Evolutionary conservation across 2,888 invertebrate species (phyloP).

Genomic region (Heliconius charithonia): DNA sequence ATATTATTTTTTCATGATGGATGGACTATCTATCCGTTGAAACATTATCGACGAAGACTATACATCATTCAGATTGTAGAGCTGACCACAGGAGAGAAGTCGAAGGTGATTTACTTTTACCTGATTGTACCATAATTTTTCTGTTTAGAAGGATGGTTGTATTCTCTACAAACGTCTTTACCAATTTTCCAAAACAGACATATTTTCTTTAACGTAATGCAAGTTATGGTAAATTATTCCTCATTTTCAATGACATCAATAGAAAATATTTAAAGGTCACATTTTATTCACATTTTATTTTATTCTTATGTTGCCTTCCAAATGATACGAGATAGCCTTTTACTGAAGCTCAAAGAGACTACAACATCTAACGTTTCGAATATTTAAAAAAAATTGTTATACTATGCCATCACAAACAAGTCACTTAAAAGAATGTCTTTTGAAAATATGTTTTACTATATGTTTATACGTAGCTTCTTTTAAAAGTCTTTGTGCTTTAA

Average conservation of each 20-base stretch:
- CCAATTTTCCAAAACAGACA: background rate
- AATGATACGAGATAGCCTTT: background rate
- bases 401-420: background rate
- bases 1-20: no score
- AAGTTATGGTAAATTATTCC: no score
- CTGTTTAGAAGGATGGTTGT: no score
- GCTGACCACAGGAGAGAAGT: no score
- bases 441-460: background rate
- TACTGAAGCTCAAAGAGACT: background rate
- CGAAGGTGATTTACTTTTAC: no score
- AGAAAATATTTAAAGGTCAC: background rate
- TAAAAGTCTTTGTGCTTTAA: constrained; percentile 18
- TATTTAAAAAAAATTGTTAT: background rate
- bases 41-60: no score
- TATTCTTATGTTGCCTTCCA: background rate
- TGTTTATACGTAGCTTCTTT: background rate
- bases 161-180: background rate
- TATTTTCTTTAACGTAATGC: no score
- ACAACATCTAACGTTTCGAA: background rate
- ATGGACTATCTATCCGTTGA: no score
- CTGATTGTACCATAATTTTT: no score
- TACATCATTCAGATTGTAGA: no score
- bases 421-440: background rate
- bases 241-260: no score
- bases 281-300: background rate